Percentiles rank a stretch among this genome's conserved stretches.
phyloP scores from a whole-genome alignment of 1,140 invertebrate genomes.

The Carposina sasakii region DNA sequence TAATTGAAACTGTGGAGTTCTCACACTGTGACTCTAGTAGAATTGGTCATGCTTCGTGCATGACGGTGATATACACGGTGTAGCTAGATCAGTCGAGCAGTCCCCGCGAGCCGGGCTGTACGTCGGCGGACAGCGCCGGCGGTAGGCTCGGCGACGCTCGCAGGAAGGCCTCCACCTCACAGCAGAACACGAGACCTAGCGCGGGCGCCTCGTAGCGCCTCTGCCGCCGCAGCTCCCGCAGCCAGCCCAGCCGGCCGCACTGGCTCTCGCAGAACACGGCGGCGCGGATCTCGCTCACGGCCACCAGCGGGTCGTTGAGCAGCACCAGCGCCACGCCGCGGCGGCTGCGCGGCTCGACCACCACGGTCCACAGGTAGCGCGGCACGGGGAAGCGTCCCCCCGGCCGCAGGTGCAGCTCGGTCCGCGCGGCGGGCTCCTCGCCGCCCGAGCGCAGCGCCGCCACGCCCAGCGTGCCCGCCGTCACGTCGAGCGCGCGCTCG shows the following conservation, averaged over 20 bases:
- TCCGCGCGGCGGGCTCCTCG: conserved; percentile 3
- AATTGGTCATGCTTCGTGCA: too few species aligned
- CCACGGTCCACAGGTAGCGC: conserved; percentile 53
- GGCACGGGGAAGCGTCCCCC: conserved; percentile 54
- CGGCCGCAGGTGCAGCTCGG: conserved; percentile 34
- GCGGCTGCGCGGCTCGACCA: conserved; percentile 25
- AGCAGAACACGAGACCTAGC: conserved; percentile 60
- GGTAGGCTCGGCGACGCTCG: conserved; percentile 38
- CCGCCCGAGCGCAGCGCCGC: conserved; percentile 28
- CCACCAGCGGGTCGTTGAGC: conserved; percentile 61
- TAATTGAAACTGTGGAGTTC: too few species aligned
- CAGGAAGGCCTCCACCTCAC: conserved; percentile 43
- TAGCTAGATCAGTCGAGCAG: too few species aligned
- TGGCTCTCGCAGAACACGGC: conserved; percentile 62
- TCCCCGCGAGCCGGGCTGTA: conserved; percentile 36
- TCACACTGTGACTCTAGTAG: too few species aligned
- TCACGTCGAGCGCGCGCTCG: conserved; percentile 36
- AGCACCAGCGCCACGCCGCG: conserved; percentile 45
- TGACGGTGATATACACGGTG: too few species aligned
- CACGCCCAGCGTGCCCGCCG: conserved; percentile 49
- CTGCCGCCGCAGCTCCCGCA: conserved; percentile 39
- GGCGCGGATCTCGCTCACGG: conserved; percentile 60
- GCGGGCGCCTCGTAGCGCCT: conserved; percentile 52
- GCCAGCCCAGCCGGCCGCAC: conserved; percentile 49
- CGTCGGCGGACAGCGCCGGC: conserved; percentile 18